Conservation (phyloP, 2,888 invertebrate species). For the Epinotia bilunana region DNA sequence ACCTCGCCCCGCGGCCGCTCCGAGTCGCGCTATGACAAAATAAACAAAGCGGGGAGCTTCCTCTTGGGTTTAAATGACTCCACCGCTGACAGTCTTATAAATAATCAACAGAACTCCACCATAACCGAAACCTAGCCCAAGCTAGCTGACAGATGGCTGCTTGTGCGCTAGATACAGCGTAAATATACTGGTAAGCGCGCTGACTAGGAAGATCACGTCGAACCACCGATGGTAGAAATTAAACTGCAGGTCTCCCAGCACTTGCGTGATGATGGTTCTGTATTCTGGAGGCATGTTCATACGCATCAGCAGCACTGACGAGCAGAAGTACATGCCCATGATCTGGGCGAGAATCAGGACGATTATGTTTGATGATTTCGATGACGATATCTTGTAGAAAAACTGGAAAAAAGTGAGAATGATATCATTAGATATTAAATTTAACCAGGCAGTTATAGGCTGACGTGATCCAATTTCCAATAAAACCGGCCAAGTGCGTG, state of each 20-base stretch:
- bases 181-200: constrained; percentile 97
- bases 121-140: not conserved
- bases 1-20: too few species aligned
- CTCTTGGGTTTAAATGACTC: too few species aligned
- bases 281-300: constrained; percentile 99
- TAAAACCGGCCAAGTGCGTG: too few species aligned
- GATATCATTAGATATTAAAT: not conserved
- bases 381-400: constrained; percentile 99
- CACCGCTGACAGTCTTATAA: not conserved
- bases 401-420: constrained; percentile 87
- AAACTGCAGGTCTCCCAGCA: constrained; percentile 98
- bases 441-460: too few species aligned
- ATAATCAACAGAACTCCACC: constrained; percentile 3
- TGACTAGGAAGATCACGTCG: constrained; percentile 99
- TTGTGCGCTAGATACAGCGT: constrained; percentile 98
- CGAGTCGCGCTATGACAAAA: too few species aligned
- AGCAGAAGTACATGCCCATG: constrained; percentile 99
- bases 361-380: constrained; percentile 99
- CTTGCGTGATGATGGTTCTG: constrained; percentile 92
- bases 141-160: constrained; percentile 86
- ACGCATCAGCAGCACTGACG: constrained; percentile 97
- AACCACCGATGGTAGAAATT: constrained; percentile 99
- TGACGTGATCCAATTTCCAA: too few species aligned
- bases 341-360: constrained; percentile 98
- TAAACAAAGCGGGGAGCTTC: too few species aligned